phyloP scores from a whole-genome alignment of 2,113 vertebrate genomes.

The Nanorana parkeri region DNA sequence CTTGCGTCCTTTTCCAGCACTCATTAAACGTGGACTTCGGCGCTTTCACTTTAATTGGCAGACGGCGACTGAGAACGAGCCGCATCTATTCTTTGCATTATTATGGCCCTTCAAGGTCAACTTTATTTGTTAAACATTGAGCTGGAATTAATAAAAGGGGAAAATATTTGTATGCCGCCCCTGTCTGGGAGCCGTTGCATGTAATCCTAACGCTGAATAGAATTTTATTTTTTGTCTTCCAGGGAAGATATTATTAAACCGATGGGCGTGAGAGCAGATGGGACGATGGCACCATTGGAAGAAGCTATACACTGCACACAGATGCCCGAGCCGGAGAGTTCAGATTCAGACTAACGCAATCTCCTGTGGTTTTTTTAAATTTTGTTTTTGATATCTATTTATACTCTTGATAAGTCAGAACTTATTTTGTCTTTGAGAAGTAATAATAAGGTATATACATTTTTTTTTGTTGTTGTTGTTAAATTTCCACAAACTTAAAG shows the following conservation, averaged over 20 bases:
- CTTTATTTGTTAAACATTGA: constrained; percentile 67
- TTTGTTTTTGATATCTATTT: constrained; percentile 71
- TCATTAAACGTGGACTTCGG: constrained; percentile 72
- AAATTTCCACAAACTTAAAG: constrained; percentile 7
- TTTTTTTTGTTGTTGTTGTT: background rate
- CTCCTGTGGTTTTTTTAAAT: constrained; percentile 63
- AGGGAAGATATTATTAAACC: constrained; percentile 95
- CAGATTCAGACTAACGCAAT: constrained; percentile 86
- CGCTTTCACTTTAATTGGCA: constrained; percentile 71
- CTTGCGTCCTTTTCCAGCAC: constrained; percentile 65
- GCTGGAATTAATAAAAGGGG: constrained; percentile 57
- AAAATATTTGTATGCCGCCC: constrained; percentile 58
- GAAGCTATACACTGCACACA: constrained; percentile 80
- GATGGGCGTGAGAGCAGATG: constrained; percentile 91
- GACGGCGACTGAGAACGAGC: constrained; percentile 69
- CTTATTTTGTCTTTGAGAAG: constrained; percentile 28
- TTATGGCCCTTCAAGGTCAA: constrained; percentile 59
- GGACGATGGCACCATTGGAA: constrained; percentile 91
- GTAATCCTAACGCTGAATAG: constrained; percentile 65
- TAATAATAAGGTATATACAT: constrained; percentile 2
- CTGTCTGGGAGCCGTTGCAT: constrained; percentile 56
- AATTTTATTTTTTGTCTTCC: constrained; percentile 66
- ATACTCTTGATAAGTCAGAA: constrained; percentile 69
- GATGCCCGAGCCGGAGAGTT: constrained; percentile 78
- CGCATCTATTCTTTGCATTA: constrained; percentile 66